Evolutionary conservation across 2,113 vertebrate genomes (phyloP), one percentile per base, ranked within the genome.

Genomic region (Dipodomys stephensi): DNA sequence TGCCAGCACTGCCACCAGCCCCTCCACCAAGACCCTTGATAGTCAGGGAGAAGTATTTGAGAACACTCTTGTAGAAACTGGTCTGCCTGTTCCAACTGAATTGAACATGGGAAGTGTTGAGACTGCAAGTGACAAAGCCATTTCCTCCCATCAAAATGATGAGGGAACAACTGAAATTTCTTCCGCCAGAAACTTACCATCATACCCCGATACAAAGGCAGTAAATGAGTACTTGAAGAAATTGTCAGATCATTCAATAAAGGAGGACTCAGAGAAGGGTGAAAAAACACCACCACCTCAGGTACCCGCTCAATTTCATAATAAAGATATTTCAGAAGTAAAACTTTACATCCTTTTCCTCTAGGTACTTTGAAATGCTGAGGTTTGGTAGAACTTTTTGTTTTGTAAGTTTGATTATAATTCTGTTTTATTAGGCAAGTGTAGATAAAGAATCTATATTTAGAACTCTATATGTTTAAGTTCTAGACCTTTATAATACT

Each of bases 191-290:
- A 98, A 83, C 79, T 97, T 90, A 3, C 97, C 97, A 0, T 98
- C 96, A 0, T 98, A 98, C 87, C 97, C 98, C 0, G 98, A 99
- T 7, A 98, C 98, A 97, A 98, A 98, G 93, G 98, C 98, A 0
- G 98, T 98, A 30, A 98, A 98, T 92, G 99, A 99, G 3, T 98
- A 98, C 46, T 92, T 98, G 94, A 97, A 97, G 90, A 98, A 97
- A 69, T 98, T 99, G 88, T 98, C 99, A 1, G 98, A 98, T 95
- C 96, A 77, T 62, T 94, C 98, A 0, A 82, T 98, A 67, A 97
- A 96, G 81, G 98, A 99, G 90, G 97, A 95, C 71, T 69, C 92
- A 0, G 94, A 97, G 19, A 98, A 98, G 79, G 92, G 89, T 22
- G 81, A 83, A 68, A 87, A 88, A 69, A 67, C 83, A 44, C 57